These are phyloP conservation scores for Clinocottus analis DNA, from an alignment of 2,113 vertebrate genomes.

Conservation along the genomic window DNA sequence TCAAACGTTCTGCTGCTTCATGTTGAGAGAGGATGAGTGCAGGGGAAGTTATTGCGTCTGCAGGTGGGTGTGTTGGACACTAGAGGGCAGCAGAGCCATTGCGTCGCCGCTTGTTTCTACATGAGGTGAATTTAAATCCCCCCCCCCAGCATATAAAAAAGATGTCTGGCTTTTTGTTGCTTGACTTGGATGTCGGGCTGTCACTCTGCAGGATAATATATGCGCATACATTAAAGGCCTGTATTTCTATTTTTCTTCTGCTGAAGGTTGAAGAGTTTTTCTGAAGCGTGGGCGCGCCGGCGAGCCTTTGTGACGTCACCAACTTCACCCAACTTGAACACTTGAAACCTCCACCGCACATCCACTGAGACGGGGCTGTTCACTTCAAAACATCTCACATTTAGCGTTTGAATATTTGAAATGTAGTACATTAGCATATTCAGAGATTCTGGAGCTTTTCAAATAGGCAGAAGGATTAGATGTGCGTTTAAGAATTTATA, in stretches of 20 bases:
- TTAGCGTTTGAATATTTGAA: not conserved
- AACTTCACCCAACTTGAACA: not conserved
- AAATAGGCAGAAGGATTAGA: not conserved
- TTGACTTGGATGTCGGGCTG: not conserved
- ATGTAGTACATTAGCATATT: not conserved
- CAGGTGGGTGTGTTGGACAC: not conserved
- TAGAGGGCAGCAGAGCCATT: slow-evolving; percentile 28
- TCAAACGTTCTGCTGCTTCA: not conserved
- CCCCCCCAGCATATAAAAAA: not conserved
- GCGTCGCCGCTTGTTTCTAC: not conserved
- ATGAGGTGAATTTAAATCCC: not conserved
- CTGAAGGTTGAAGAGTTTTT: not conserved
- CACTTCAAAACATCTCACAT: not conserved
- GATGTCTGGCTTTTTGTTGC: not conserved
- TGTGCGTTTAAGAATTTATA: not conserved
- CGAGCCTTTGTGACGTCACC: not conserved
- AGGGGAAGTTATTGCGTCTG: not conserved
- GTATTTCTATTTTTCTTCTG: not conserved
- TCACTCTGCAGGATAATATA: not conserved
- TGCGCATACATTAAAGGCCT: not conserved
- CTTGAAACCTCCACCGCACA: not conserved
- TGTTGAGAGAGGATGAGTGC: not conserved
- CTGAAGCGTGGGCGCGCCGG: not conserved
- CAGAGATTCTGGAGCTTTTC: not conserved
- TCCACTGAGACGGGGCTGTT: not conserved